Evolutionary conservation across 2,113 vertebrate genomes (phyloP).

Genomic region (Athene cunicularia): DNA sequence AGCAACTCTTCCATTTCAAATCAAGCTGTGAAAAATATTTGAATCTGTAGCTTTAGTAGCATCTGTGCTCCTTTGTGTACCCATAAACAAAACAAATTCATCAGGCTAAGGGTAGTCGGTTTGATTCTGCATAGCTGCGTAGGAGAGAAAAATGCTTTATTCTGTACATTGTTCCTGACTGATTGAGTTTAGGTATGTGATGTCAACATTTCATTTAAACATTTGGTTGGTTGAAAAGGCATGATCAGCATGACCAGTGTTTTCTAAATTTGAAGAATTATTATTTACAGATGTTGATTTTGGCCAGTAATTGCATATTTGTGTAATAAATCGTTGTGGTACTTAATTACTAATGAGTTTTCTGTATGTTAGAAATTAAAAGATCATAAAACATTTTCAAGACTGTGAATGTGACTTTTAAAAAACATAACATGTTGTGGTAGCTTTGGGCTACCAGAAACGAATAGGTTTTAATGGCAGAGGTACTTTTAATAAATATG

Average conservation of each 20-base stretch:
- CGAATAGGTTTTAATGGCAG: neutral
- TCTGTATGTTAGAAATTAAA: neutral
- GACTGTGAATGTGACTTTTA: neutral
- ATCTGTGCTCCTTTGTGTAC: neutral
- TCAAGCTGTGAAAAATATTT: slow-evolving; percentile 1
- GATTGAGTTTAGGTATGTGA: neutral
- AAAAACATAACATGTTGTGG: neutral
- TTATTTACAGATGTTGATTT: neutral
- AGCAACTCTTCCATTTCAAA: neutral
- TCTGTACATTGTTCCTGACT: neutral
- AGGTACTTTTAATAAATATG: neutral
- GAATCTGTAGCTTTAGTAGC: neutral
- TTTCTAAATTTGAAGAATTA: neutral
- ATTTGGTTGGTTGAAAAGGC: neutral
- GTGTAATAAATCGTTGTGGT: neutral
- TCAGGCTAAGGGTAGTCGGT: neutral
- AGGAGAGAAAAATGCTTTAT: neutral
- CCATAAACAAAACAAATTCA: neutral
- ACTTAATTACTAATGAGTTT: neutral
- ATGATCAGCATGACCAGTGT: neutral
- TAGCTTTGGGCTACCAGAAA: neutral
- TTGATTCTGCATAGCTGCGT: neutral
- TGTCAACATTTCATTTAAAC: neutral
- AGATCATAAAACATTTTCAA: neutral
- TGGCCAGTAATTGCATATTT: neutral